Evolutionary conservation across 2,888 invertebrate genomes (phyloP).

Genomic region (Drosophila mimica): DNA sequence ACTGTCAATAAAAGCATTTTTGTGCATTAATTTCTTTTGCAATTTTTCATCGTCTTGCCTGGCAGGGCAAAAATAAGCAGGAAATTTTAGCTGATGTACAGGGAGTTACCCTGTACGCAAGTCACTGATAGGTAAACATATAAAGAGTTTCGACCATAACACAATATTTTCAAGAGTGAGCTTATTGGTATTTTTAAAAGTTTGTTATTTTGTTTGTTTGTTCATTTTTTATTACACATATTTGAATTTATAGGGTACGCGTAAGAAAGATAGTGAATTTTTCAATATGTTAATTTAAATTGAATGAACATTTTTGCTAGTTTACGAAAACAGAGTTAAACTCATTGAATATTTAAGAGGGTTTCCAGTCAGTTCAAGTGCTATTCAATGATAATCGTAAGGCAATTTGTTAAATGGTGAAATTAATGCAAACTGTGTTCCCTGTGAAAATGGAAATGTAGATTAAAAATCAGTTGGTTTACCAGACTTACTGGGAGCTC

Average conservation of each 20-base stretch:
- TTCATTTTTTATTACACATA: background rate
- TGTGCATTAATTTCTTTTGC: slow-evolving; percentile 63
- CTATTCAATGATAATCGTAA: slow-evolving; percentile 20
- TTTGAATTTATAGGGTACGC: background rate
- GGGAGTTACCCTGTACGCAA: background rate
- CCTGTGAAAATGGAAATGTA: slow-evolving; percentile 15
- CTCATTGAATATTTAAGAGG: slow-evolving; percentile 56
- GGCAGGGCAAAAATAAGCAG: slow-evolving; percentile 16
- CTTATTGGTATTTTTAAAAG: background rate
- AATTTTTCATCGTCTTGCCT: slow-evolving; percentile 42
- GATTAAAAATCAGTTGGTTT: background rate
- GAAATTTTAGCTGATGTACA: background rate
- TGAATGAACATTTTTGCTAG: slow-evolving; percentile 30
- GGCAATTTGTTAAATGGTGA: slow-evolving; percentile 46
- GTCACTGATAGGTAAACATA: background rate
- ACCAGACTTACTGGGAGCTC: background rate
- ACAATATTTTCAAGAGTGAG: background rate
- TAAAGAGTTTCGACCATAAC: background rate
- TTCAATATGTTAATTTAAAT: slow-evolving; percentile 58
- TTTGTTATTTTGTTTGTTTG: background rate
- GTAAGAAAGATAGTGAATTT: slow-evolving; percentile 19
- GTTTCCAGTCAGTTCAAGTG: slow-evolving; percentile 20
- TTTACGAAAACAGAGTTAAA: slow-evolving; percentile 24
- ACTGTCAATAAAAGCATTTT: slow-evolving; percentile 73
- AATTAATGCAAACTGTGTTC: slow-evolving; percentile 32